Percentiles rank a stretch among this genome's conserved stretches.
These are phyloP conservation scores for Drosophila recens DNA, from an alignment of 2,888 invertebrate genomes.

Conservation along the genomic window DNA sequence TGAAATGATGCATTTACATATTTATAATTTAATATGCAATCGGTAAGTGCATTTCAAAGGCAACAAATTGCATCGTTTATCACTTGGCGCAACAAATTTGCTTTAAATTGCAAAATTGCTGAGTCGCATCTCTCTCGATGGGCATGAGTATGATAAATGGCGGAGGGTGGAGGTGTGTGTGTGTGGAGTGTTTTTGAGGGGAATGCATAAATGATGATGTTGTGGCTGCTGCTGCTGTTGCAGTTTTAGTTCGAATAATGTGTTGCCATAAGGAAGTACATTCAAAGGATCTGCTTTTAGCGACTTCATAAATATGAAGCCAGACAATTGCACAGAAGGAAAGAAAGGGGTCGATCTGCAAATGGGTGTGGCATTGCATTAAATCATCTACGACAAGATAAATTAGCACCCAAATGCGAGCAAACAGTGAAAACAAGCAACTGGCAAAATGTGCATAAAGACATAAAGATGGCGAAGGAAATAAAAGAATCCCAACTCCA, in stretches of 20 bases:
- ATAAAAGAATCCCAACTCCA: background rate
- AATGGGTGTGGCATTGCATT: constrained; percentile 46
- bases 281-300: constrained; percentile 41
- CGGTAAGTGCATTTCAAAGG: constrained; percentile 44
- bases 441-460: constrained; percentile 39
- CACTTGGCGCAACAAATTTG: constrained; percentile 59
- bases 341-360: constrained; percentile 7
- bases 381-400: constrained; percentile 74
- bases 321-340: constrained; percentile 19
- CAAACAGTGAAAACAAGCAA: constrained; percentile 24
- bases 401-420: constrained; percentile 58
- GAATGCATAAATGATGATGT: constrained; percentile 42
- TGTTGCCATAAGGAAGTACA: constrained; percentile 57
- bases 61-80: constrained; percentile 60
- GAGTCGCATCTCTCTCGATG: background rate
- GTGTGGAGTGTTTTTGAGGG: background rate
- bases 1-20: constrained; percentile 12
- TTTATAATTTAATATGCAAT: constrained; percentile 39
- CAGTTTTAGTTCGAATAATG: constrained; percentile 43
- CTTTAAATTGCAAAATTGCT: constrained; percentile 56
- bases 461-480: constrained; percentile 35
- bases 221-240: constrained; percentile 38
- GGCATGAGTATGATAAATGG: background rate
- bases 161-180: background rate
- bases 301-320: constrained; percentile 54